Evolutionary conservation across 2,797 vertebrate genomes (phyloP).

Genomic region (Enteromius thamalakanensis): DNA sequence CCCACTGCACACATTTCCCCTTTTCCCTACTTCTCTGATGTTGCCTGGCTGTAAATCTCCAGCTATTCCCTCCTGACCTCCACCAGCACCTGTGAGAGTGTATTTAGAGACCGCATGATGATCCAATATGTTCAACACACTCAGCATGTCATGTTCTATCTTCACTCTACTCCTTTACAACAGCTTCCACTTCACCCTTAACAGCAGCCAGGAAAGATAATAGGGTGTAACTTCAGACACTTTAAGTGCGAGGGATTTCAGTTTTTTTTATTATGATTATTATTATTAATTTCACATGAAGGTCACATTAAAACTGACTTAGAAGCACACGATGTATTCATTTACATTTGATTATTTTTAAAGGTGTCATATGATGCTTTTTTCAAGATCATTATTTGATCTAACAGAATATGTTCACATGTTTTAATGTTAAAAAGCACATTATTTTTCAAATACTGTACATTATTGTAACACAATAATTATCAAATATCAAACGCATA

Average conservation of each 20-base stretch:
- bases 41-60: conserved; percentile 37
- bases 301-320: neutral
- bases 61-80: conserved; percentile 47
- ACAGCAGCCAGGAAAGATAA: neutral
- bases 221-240: neutral
- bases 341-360: neutral
- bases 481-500: too few species aligned
- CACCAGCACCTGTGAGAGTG: conserved; percentile 36
- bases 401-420: too few species aligned
- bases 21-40: neutral
- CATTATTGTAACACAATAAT: too few species aligned
- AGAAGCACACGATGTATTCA: neutral
- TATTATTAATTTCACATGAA: neutral
- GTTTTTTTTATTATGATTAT: neutral
- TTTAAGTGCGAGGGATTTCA: neutral
- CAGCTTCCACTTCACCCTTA: conserved; percentile 1
- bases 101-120: conserved; percentile 50
- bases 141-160: conserved; percentile 53
- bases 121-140: conserved; percentile 56
- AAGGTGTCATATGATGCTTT: neutral
- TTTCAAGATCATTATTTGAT: too few species aligned
- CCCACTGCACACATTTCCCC: neutral
- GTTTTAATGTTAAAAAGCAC: too few species aligned
- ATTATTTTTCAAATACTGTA: too few species aligned
- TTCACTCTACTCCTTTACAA: conserved; percentile 23